Evolutionary conservation across 1,140 invertebrate genomes (phyloP).

Genomic region (Zophobas atratus): DNA sequence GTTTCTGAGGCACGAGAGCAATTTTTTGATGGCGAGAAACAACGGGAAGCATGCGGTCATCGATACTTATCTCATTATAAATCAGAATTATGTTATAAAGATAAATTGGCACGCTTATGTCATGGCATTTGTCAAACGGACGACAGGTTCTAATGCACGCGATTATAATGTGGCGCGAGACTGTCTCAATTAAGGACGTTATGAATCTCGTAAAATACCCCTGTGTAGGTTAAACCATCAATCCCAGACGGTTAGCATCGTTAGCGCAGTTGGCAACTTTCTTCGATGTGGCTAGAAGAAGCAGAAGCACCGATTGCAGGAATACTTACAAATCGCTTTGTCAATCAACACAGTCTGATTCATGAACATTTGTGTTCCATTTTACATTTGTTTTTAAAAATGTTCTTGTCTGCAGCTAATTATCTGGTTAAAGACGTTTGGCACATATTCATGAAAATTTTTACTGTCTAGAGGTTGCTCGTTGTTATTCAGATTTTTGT

Average conservation of each 20-base stretch:
- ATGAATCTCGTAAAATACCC: constrained; percentile 17
- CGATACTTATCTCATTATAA: constrained; percentile 64
- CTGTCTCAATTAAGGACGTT: constrained; percentile 28
- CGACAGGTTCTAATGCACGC: constrained; percentile 37
- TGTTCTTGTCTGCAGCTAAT: too few species aligned
- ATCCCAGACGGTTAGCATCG: constrained; percentile 4
- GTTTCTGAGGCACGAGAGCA: constrained; percentile 54
- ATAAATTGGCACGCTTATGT: constrained; percentile 64
- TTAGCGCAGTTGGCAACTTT: background rate
- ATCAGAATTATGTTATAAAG: constrained; percentile 64
- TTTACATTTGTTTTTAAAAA: too few species aligned
- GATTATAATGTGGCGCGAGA: constrained; percentile 33
- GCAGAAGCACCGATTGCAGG: too few species aligned
- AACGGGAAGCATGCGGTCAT: constrained; percentile 65
- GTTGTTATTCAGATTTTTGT: too few species aligned
- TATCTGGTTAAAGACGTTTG: too few species aligned
- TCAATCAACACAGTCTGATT: too few species aligned
- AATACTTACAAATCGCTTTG: too few species aligned
- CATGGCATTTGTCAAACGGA: constrained; percentile 48
- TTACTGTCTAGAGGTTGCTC: too few species aligned
- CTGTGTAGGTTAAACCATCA: constrained; percentile 13
- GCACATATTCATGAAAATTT: too few species aligned
- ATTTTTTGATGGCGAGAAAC: constrained; percentile 54
- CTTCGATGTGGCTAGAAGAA: too few species aligned
- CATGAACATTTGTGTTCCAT: too few species aligned